Evolutionary conservation across 2,797 vertebrate genomes (phyloP).

Genomic region (Sebastes glaucus): DNA sequence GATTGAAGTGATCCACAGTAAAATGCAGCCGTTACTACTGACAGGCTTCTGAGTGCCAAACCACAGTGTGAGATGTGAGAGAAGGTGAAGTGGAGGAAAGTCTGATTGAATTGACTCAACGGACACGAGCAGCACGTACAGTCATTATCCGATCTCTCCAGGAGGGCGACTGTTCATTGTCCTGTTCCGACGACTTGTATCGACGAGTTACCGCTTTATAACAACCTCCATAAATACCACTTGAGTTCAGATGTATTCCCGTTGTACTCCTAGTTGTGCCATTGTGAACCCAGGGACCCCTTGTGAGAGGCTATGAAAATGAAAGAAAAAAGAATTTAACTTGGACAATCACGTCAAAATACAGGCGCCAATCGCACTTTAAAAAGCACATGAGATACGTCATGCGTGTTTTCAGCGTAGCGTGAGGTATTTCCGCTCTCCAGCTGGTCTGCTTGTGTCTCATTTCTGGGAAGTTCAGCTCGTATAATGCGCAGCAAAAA

Average conservation of each 20-base stretch:
- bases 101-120: background rate
- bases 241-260: background rate
- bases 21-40: background rate
- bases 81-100: background rate
- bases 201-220: background rate
- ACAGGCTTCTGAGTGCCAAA: background rate
- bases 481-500: conserved; percentile 60
- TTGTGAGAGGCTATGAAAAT: conserved; percentile 4
- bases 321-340: background rate
- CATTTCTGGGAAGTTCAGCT: conserved; percentile 77
- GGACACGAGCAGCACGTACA: background rate
- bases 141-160: background rate
- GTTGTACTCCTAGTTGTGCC: background rate
- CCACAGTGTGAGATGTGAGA: background rate
- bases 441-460: conserved; percentile 56
- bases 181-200: background rate
- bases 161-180: background rate
- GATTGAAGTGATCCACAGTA: background rate
- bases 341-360: conserved; percentile 3
- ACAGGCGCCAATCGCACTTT: conserved; percentile 24
- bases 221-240: background rate
- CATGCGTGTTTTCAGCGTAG: conserved; percentile 30
- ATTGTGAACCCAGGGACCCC: conserved; percentile 13
- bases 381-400: conserved; percentile 29
- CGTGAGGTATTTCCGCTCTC: conserved; percentile 60